Conservation (phyloP, 2,797 vertebrate species). For the Muraenolepis orangiensis region DNA sequence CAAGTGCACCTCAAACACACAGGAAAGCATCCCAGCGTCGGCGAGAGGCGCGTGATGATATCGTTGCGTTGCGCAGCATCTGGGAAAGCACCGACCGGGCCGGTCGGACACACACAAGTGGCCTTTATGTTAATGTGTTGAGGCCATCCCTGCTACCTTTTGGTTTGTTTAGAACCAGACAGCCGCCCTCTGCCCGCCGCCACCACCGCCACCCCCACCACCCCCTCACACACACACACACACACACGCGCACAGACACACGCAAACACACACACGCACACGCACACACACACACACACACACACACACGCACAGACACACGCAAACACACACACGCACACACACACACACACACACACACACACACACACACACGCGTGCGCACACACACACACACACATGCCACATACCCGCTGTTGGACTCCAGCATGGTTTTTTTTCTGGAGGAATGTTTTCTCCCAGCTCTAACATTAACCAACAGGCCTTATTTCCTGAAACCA, state of each 20-base stretch:
- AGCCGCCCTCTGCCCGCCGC: not conserved
- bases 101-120: too few relatives aligned
- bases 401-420: slow-evolving; percentile 26
- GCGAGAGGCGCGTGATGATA: slow-evolving; percentile 59
- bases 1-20: slow-evolving; percentile 58
- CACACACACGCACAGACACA: not conserved
- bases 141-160: slow-evolving; percentile 19
- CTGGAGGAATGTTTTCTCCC: slow-evolving; percentile 67
- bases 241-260: too few relatives aligned
- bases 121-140: not conserved
- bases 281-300: too few relatives aligned
- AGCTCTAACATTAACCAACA: slow-evolving; percentile 74
- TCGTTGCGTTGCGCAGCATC: slow-evolving; percentile 53
- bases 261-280: too few relatives aligned
- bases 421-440: slow-evolving; percentile 40
- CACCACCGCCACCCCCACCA: slow-evolving; percentile 12
- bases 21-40: slow-evolving; percentile 70
- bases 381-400: not conserved
- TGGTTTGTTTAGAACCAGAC: not conserved
- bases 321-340: not conserved
- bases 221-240: slow-evolving; percentile 22
- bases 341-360: not conserved
- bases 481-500: slow-evolving; percentile 77
- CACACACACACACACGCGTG: not conserved
- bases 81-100: slow-evolving; percentile 31